phyloP scores from a whole-genome alignment of 2,113 vertebrate genomes.

The Pholis gunnellus region DNA sequence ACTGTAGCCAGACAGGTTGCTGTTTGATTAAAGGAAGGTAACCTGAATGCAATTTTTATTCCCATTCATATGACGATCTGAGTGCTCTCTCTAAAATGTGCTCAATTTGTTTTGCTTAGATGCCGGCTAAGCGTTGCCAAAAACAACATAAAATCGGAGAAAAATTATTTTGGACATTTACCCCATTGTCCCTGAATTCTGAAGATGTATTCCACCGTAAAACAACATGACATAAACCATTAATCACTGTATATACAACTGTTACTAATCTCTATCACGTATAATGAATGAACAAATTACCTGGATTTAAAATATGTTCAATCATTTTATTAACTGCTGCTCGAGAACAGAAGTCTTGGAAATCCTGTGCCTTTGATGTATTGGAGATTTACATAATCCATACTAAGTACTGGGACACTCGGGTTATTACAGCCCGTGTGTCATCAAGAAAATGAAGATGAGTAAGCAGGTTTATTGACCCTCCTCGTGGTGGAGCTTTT shows the following conservation, averaged over 20 bases:
- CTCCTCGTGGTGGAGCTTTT: not conserved
- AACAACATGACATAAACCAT: not conserved
- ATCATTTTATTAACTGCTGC: constrained; percentile 35
- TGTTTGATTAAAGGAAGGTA: not conserved
- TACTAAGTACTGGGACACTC: constrained; percentile 1
- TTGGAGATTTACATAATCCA: constrained; percentile 55
- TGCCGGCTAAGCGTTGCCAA: not conserved
- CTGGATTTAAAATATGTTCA: constrained; percentile 34
- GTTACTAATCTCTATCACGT: not conserved
- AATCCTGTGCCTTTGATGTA: constrained; percentile 14
- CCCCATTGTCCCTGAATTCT: not conserved
- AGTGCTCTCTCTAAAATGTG: not conserved
- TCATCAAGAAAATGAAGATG: constrained; percentile 35
- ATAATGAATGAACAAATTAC: constrained; percentile 45
- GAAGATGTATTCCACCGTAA: not conserved
- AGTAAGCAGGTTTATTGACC: constrained; percentile 12
- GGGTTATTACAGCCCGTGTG: not conserved
- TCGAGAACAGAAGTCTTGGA: constrained; percentile 20
- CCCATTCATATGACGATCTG: not conserved
- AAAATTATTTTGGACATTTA: not conserved
- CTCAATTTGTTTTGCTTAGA: not conserved
- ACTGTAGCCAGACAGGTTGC: not conserved
- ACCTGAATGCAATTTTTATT: not conserved
- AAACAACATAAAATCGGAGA: not conserved
- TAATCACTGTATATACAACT: constrained; percentile 10